These are phyloP conservation scores for Tetheella fluctuosa DNA, from an alignment of 2,888 invertebrate genomes.

Conservation along the genomic window DNA sequence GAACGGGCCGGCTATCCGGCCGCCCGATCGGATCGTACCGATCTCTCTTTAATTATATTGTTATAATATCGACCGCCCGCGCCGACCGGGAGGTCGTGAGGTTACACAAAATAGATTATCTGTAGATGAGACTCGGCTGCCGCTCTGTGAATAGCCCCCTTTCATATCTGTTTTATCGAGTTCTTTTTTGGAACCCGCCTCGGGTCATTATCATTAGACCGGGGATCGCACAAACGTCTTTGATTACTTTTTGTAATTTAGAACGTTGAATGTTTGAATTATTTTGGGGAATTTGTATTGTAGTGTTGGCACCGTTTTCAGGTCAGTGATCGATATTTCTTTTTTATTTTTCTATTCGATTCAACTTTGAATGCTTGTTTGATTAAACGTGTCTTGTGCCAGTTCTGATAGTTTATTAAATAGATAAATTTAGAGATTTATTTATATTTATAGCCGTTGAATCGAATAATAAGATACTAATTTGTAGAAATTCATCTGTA, in stretches of 20 bases:
- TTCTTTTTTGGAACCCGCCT: slow-evolving; percentile 59
- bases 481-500: not conserved
- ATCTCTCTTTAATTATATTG: slow-evolving; percentile 84
- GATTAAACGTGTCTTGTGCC: slow-evolving; percentile 34
- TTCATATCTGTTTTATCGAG: slow-evolving; percentile 71
- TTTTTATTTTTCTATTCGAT: slow-evolving; percentile 20
- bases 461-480: not conserved
- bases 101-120: slow-evolving; percentile 83
- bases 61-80: slow-evolving; percentile 64
- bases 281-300: slow-evolving; percentile 68
- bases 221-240: slow-evolving; percentile 62
- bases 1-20: slow-evolving; percentile 36
- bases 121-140: slow-evolving; percentile 71
- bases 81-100: slow-evolving; percentile 75
- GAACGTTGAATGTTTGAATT: slow-evolving; percentile 69
- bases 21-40: slow-evolving; percentile 51
- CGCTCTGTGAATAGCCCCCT: slow-evolving; percentile 66
- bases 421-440: slow-evolving; percentile 6
- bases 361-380: slow-evolving; percentile 35
- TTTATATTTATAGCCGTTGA: slow-evolving; percentile 2
- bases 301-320: slow-evolving; percentile 54
- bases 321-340: slow-evolving; percentile 48
- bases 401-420: slow-evolving; percentile 20
- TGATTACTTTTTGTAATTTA: slow-evolving; percentile 76
- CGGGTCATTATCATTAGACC: slow-evolving; percentile 69